A percentile compares a stretch with the other conserved stretches of the same genome.
phyloP scores from a whole-genome alignment of 2,888 invertebrate species.

The Xylocampa areola region DNA sequence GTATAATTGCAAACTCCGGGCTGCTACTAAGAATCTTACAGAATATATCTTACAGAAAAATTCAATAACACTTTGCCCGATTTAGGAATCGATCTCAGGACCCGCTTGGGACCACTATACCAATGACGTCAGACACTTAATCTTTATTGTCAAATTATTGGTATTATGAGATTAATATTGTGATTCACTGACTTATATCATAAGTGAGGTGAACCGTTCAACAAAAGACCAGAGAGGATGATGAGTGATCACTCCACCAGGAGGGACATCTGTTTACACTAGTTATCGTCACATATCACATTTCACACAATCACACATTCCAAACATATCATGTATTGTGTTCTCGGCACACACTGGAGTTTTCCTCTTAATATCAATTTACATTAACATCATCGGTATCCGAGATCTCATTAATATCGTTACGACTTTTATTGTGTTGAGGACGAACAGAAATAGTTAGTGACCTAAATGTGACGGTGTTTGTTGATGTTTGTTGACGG shows the following conservation, averaged over 20 bases:
- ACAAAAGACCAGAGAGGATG: too few species aligned
- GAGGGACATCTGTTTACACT: background rate
- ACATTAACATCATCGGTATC: slow-evolving; percentile 32
- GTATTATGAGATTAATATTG: too few species aligned
- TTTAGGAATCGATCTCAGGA: too few species aligned
- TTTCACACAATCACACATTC: slow-evolving; percentile 7
- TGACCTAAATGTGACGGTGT: slow-evolving; percentile 14
- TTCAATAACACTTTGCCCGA: too few species aligned
- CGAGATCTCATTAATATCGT: slow-evolving; percentile 32
- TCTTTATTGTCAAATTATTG: too few species aligned
- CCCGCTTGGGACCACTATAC: too few species aligned
- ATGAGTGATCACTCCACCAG: background rate
- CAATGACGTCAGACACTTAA: too few species aligned
- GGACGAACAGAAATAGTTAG: background rate
- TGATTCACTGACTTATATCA: background rate
- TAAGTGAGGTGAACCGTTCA: background rate
- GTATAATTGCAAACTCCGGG: too few species aligned
- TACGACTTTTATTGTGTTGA: slow-evolving; percentile 11
- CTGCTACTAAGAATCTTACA: too few species aligned
- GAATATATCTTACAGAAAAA: too few species aligned
- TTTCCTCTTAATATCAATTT: slow-evolving; percentile 33
- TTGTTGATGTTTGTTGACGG: slow-evolving; percentile 39
- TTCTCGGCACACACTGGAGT: background rate
- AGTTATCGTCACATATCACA: background rate
- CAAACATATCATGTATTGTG: slow-evolving; percentile 15